phyloP scores from a whole-genome alignment of 2,888 invertebrate genomes.

The Linnaemya tessellans region DNA sequence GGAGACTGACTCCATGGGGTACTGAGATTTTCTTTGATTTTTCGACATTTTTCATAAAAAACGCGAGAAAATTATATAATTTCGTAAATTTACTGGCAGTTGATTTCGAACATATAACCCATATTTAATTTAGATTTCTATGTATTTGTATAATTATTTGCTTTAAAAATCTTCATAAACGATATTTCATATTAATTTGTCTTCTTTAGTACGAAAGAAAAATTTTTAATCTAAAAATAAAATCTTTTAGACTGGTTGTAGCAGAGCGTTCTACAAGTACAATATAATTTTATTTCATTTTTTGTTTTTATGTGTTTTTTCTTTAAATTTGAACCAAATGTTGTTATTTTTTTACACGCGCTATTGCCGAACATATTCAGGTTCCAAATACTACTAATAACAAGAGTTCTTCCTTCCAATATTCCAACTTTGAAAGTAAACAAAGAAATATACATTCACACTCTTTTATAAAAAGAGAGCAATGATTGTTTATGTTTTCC shows the following conservation, averaged over 20 bases:
- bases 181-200: conserved; percentile 45
- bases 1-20: conserved; percentile 59
- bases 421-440: conserved; percentile 33
- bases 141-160: not conserved
- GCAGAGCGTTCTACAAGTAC: conserved; percentile 46
- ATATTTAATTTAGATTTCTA: not conserved
- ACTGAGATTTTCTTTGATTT: conserved; percentile 65
- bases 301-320: conserved; percentile 25
- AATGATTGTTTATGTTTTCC: conserved; percentile 55
- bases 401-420: conserved; percentile 48
- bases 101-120: not conserved
- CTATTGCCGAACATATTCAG: conserved; percentile 49
- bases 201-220: conserved; percentile 18
- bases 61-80: conserved; percentile 31
- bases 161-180: conserved; percentile 20
- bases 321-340: conserved; percentile 7
- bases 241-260: conserved; percentile 40
- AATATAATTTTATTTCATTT: conserved; percentile 33
- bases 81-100: not conserved
- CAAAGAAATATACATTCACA: not conserved
- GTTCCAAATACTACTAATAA: conserved; percentile 64
- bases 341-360: conserved; percentile 28
- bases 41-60: conserved; percentile 64
- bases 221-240: conserved; percentile 65
- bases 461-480: conserved; percentile 37